Evolutionary conservation across 1,140 invertebrate species (phyloP).

Genomic region (Apocrypta bakeri): DNA sequence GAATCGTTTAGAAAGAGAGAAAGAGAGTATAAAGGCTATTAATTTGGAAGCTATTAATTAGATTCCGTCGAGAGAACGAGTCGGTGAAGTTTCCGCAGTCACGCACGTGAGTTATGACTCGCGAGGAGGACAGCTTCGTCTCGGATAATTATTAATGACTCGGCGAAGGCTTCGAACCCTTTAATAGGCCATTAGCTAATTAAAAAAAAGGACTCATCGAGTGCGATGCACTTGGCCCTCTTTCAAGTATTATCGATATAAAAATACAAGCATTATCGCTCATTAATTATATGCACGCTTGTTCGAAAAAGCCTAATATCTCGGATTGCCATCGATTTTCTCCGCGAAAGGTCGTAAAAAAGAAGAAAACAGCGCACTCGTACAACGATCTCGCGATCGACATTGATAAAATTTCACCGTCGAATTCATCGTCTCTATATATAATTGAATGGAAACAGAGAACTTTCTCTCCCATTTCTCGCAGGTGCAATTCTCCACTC

Average conservation of each 20-base stretch:
- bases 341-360: background rate
- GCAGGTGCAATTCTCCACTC: background rate
- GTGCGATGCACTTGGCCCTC: no score
- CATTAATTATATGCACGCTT: background rate
- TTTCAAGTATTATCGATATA: background rate
- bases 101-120: conserved; percentile 27
- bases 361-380: background rate
- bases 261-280: background rate
- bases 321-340: background rate
- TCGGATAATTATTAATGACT: background rate
- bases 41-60: conserved; percentile 28
- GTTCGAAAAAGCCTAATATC: background rate
- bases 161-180: background rate
- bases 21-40: conserved; percentile 4
- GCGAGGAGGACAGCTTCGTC: background rate
- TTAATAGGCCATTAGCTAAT: background rate
- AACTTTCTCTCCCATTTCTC: background rate
- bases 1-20: background rate
- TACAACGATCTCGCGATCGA: background rate
- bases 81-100: conserved; percentile 13
- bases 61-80: background rate
- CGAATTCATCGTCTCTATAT: background rate
- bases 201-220: background rate
- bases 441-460: background rate
- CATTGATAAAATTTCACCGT: background rate